phyloP scores from a whole-genome alignment of 2,113 vertebrate species.

The Laticauda colubrina region DNA sequence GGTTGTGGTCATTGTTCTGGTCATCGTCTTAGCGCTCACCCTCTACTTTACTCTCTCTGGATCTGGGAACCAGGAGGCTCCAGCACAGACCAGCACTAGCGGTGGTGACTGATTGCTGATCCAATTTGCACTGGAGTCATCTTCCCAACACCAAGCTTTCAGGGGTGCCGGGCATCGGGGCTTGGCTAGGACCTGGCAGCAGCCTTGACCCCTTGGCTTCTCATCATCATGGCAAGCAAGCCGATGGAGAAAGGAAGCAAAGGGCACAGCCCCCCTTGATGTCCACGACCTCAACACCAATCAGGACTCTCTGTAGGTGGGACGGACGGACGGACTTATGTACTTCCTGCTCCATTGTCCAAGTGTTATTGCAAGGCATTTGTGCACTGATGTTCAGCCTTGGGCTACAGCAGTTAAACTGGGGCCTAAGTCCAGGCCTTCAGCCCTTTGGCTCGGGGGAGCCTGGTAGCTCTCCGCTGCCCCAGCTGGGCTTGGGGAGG shows the following conservation, averaged over 20 bases:
- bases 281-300: background rate
- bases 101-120: background rate
- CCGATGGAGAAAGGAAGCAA: background rate
- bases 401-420: background rate
- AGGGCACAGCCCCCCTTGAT: background rate
- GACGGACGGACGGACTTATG: background rate
- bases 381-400: background rate
- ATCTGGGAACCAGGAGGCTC: background rate
- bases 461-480: too few species aligned
- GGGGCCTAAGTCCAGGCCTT: background rate
- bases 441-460: background rate
- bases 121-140: background rate
- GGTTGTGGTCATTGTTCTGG: background rate
- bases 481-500: background rate
- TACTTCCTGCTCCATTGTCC: background rate
- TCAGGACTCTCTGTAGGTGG: background rate
- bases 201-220: background rate
- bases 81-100: background rate
- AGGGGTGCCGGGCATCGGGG: background rate
- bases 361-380: background rate
- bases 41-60: background rate
- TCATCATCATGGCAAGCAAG: background rate
- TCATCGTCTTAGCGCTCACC: conserved; percentile 44
- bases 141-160: background rate
- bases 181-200: background rate